Evolutionary conservation across 2,113 vertebrate species (phyloP), one percentile per base, ranked within the genome.

Genomic region (Pteruthius melanotis): DNA sequence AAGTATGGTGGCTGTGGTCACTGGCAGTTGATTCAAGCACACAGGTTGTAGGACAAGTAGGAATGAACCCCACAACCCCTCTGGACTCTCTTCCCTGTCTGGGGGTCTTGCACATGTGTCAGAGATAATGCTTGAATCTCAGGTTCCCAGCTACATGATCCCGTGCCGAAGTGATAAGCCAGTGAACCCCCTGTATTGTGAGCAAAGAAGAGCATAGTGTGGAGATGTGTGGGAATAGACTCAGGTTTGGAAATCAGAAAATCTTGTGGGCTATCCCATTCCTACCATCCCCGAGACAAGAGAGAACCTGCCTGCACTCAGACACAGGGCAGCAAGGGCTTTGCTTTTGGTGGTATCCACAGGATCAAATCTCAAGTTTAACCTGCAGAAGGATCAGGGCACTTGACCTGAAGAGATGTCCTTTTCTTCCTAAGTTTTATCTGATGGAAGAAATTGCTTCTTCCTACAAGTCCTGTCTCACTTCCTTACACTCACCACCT

Each of bases 131-230:
- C 22, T 60, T 2, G 4, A 20, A 24, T 72, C 61, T 75, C 0
- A 1, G 76, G 35, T 52, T 49, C 44, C 42, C 31, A 56, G 18
- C 15, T 31, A 35, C 0, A 0, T 22, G 49, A 68, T 28, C 22
- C 39, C 14, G 22, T 27, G n/a, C 49, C 40, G 31, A 19, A 45
- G 44, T 5, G 30, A n/a, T 4, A 31, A 82, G 21, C 5, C 24
- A 59, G 37, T 11, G 42, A 89, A 13, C 13, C 7, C 33, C 9
- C 31, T 37, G n/a, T 31, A 15, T 11, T 71, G 35, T 16, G 4
- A 83, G 45, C 28, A 45, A 2, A 47, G 39, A 72, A 66, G 6
- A 63, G 18, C 1, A 0, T 40, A 50, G 27, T 0, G 0, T 50
- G 69, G 30, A 75, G 50, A 37, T 50, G 42, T n/a, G 20, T 57